These are phyloP conservation scores for Dasyprocta punctata DNA, from an alignment of 2,113 vertebrate species.

Conservation along the genomic window DNA sequence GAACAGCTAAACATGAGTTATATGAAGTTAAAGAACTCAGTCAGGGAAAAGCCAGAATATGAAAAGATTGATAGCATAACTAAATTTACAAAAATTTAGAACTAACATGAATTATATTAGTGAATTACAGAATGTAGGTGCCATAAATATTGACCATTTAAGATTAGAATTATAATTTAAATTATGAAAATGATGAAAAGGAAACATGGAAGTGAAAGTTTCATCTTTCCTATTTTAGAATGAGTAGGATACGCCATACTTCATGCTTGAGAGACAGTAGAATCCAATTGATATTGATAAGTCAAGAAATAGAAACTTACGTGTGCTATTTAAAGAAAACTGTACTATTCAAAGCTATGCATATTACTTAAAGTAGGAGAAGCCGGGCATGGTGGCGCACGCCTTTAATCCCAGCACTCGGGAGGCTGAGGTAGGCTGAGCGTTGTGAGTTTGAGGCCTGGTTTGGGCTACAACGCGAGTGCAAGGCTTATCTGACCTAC, in stretches of 20 bases:
- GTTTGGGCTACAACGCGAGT: too few species aligned
- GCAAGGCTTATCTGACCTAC: too few species aligned
- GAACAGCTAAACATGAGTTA: not conserved
- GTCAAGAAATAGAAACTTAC: slow-evolving; percentile 11
- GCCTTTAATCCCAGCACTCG: too few species aligned
- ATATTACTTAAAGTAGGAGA: slow-evolving; percentile 16
- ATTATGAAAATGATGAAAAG: not conserved
- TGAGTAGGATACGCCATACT: not conserved
- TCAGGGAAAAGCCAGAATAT: not conserved
- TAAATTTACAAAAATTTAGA: slow-evolving; percentile 4
- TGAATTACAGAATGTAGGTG: not conserved
- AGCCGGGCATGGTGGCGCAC: too few species aligned
- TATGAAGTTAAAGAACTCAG: not conserved
- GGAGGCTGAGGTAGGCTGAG: too few species aligned
- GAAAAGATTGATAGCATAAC: not conserved
- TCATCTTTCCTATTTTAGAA: not conserved
- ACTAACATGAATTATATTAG: not conserved
- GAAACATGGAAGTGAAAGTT: not conserved
- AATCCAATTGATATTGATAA: not conserved
- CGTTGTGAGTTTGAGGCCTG: too few species aligned
- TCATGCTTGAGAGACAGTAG: not conserved
- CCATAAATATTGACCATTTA: not conserved
- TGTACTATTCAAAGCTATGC: not conserved
- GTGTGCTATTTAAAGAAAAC: not conserved
- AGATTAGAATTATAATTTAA: not conserved